Evolutionary conservation across 1,140 invertebrate species (phyloP).

Genomic region (Trachymyrmex cornetzi): DNA sequence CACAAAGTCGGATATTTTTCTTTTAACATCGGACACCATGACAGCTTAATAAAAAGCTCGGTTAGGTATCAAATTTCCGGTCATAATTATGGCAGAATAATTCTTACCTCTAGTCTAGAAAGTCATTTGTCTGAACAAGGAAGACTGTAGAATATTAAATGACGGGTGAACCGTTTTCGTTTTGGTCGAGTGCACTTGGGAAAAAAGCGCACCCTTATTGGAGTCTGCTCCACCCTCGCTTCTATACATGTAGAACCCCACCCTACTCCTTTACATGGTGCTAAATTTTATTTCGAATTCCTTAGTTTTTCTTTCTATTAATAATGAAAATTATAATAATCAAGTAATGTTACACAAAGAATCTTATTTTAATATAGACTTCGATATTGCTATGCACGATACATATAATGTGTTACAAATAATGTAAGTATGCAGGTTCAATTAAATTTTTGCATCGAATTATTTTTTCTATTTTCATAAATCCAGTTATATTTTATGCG

Average conservation of each 20-base stretch:
- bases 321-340: slow-evolving; percentile 10
- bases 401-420: neutral
- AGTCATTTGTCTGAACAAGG: slow-evolving; percentile 45
- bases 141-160: slow-evolving; percentile 51
- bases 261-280: slow-evolving; percentile 42
- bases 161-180: slow-evolving; percentile 64
- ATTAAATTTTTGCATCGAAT: neutral
- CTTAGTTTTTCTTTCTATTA: slow-evolving; percentile 11
- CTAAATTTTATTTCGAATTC: slow-evolving; percentile 39
- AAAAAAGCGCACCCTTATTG: slow-evolving; percentile 61
- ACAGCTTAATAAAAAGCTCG: slow-evolving; percentile 6
- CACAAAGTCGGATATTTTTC: neutral
- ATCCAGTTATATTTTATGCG: neutral
- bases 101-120: slow-evolving; percentile 4
- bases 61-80: slow-evolving; percentile 24
- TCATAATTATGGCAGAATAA: slow-evolving; percentile 32
- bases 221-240: slow-evolving; percentile 65
- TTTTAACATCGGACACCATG: slow-evolving; percentile 7
- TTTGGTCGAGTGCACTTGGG: slow-evolving; percentile 49
- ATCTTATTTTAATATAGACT: neutral
- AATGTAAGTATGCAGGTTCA: neutral
- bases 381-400: neutral
- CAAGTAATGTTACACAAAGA: neutral
- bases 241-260: slow-evolving; percentile 21
- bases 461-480: neutral